Evolutionary conservation across 2,797 vertebrate genomes (phyloP), one percentile per base, ranked within the genome.

Genomic region (Tarsius wallacei): DNA sequence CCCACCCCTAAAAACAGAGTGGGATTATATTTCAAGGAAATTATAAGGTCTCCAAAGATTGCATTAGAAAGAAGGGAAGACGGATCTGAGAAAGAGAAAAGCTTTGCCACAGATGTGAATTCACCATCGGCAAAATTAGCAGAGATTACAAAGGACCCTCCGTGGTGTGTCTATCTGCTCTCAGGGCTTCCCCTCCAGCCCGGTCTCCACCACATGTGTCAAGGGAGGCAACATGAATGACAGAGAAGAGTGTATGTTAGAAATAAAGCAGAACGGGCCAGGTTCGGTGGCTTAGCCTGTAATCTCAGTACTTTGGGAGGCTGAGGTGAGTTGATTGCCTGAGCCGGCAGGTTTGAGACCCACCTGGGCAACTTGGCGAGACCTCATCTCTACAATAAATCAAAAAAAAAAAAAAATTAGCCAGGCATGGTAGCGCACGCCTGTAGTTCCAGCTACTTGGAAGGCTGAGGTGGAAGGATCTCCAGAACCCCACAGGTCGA

Each of bases 351-450:
- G 66, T 22, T 36, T 0, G 4, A 70, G 66, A 70, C 9, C 66
- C 19, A 19, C 66, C n/a, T 70, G n/a, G 66, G 8, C n/a, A 70
- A 36, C 66, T 21, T 1, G 4, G 66, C 21, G n/a, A 70, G 36
- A 36, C 17, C 9, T 4, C 4, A 4, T 17, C 17, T 70, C 66
- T 70, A 33, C 66, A 42, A 42, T 42, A 4, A n/a, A n/a, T n/a
- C n/a, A n/a, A n/a, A 21, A 22, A 70, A 70, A 70, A 22, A 21
- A 70, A 4, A 33, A 68, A 68, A 21, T 68, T 68, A 68, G 24
- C 4, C 1, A 0, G n/a, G 31, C 21, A 4, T n/a, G n/a, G 19
- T 36, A 19, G n/a, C n/a, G n/a, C 0, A 10, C 3, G 4, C n/a
- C 66, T 70, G 4, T 36, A 70, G 36, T 36, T 33, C n/a, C n/a